Evolutionary conservation across 2,797 vertebrate genomes (phyloP).

Genomic region (Macroramphosus scolopax): DNA sequence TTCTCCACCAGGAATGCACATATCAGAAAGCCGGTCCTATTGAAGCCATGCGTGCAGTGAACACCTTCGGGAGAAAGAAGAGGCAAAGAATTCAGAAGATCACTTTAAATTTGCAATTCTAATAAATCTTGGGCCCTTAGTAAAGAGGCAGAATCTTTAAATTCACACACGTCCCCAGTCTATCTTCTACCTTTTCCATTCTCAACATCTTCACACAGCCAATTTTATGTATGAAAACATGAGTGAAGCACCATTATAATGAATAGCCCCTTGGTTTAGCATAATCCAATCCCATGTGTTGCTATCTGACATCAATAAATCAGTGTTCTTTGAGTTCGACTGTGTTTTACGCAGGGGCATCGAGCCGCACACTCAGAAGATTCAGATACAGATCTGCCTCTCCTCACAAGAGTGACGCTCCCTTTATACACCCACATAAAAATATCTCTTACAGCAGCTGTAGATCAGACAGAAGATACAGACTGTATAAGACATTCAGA

Average conservation of each 20-base stretch:
- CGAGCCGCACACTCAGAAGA: constrained; percentile 13
- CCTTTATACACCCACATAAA: constrained; percentile 29
- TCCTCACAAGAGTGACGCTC: constrained; percentile 5
- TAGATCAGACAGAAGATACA: background rate
- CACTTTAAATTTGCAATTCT: constrained; percentile 10
- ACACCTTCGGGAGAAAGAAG: constrained; percentile 80
- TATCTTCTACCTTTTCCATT: too few species aligned
- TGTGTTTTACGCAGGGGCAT: constrained; percentile 15
- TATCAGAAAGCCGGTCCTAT: constrained; percentile 96
- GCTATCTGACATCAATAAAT: constrained; percentile 30
- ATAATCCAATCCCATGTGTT: constrained; percentile 11
- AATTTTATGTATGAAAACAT: too few species aligned
- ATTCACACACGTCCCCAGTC: too few species aligned
- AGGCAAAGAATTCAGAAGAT: constrained; percentile 9
- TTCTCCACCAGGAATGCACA: constrained; percentile 98
- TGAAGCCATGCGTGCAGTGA: constrained; percentile 99
- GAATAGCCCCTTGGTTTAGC: too few species aligned
- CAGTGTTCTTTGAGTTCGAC: constrained; percentile 17
- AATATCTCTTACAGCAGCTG: constrained; percentile 16
- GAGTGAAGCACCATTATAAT: too few species aligned
- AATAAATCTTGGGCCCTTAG: too few species aligned
- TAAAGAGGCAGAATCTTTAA: too few species aligned
- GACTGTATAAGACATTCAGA: constrained; percentile 8
- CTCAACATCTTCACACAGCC: too few species aligned
- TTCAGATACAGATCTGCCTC: constrained; percentile 14